These are phyloP conservation scores for Petaurus breviceps DNA, from an alignment of 2,113 vertebrate species.

Conservation along the genomic window DNA sequence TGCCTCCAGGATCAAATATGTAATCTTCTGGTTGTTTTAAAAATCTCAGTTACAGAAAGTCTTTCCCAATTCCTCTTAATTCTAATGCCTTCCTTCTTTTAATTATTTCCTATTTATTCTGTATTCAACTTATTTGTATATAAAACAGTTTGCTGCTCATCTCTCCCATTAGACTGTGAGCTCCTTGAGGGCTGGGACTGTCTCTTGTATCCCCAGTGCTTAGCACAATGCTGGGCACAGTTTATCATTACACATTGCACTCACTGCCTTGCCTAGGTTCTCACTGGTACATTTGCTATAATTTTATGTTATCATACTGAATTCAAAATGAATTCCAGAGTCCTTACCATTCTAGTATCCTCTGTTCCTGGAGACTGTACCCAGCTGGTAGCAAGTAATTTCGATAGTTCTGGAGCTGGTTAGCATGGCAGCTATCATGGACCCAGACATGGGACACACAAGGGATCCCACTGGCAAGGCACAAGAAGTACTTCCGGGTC, in stretches of 20 bases:
- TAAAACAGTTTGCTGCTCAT: no score
- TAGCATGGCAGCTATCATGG: constrained; percentile 94
- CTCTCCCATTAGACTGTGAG: no score
- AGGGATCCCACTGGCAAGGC: constrained; percentile 95
- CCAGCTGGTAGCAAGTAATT: constrained; percentile 97
- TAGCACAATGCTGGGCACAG: no score
- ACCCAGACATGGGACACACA: constrained; percentile 98
- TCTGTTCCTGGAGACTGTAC: constrained; percentile 89
- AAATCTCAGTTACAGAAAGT: no score
- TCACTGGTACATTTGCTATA: background rate
- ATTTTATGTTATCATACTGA: constrained; percentile 19
- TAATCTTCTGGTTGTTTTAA: no score
- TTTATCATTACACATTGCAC: background rate
- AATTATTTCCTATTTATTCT: no score
- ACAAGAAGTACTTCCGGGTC: constrained; percentile 95
- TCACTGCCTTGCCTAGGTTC: background rate
- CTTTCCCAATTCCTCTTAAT: no score
- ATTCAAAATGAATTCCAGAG: background rate
- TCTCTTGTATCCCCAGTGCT: no score
- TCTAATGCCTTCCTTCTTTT: no score
- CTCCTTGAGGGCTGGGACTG: no score
- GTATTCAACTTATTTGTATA: no score
- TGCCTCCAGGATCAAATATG: no score
- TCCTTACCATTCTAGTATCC: constrained; percentile 93
- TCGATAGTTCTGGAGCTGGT: constrained; percentile 95